A percentile compares a stretch with the other conserved stretches of the same genome.
Conservation (phyloP, 2,113 vertebrate genomes). For the Pelobates fuscus region DNA sequence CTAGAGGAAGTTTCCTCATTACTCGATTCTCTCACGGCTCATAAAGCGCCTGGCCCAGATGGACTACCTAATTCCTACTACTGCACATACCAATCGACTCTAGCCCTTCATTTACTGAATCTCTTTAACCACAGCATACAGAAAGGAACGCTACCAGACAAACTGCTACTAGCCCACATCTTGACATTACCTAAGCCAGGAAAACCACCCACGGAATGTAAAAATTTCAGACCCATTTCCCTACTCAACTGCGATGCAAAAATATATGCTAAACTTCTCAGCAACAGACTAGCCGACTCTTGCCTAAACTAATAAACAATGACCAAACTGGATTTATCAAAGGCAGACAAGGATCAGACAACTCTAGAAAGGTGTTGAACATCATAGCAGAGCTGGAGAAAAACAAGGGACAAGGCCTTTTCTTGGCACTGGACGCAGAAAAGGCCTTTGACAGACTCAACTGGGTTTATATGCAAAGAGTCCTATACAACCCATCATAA, state of each 20-base stretch:
- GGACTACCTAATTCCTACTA: neutral
- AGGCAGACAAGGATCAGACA: neutral
- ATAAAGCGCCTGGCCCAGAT: neutral
- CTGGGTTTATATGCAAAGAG: neutral
- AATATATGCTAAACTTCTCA: neutral
- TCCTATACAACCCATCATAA: neutral
- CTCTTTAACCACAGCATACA: neutral
- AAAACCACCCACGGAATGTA: neutral
- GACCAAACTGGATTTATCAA: neutral
- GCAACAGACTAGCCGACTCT: neutral
- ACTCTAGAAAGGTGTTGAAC: neutral
- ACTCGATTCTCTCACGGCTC: neutral
- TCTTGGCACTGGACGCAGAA: neutral
- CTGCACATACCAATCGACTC: neutral
- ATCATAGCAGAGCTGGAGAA: too few relatives aligned
- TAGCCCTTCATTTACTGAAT: neutral
- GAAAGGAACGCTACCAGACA: neutral
- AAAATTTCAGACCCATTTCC: neutral
- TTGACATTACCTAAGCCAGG: neutral
- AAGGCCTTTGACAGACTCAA: neutral
- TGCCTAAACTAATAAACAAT: neutral
- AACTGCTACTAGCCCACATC: neutral
- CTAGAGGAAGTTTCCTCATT: too few relatives aligned
- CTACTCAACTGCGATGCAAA: neutral
- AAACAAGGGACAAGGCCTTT: neutral